Percentiles rank a stretch among this genome's conserved stretches.
These are phyloP conservation scores for Thermophis baileyi DNA, from an alignment of 2,113 vertebrate species.

Conservation along the genomic window DNA sequence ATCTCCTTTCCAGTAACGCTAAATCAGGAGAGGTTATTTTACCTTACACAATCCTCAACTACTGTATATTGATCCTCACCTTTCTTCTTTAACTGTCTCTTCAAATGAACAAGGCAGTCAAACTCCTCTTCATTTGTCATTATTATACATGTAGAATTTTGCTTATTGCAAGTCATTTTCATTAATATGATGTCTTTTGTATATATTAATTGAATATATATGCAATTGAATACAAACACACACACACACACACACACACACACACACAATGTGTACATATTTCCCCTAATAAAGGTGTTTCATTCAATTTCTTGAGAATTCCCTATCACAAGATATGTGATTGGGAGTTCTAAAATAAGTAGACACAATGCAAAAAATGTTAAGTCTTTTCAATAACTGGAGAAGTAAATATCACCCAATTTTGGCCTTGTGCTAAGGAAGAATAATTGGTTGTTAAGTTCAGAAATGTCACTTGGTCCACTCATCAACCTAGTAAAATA, in stretches of 20 bases:
- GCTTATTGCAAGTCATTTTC: not conserved
- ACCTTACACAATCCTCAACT: not conserved
- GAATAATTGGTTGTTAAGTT: not conserved
- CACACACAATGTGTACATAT: not conserved
- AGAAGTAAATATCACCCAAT: not conserved
- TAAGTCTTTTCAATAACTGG: not conserved
- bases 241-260: not conserved
- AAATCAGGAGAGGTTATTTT: not conserved
- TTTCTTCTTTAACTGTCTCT: not conserved
- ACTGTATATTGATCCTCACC: not conserved
- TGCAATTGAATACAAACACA: no score
- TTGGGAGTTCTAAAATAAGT: not conserved
- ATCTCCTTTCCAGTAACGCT: not conserved
- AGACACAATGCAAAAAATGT: not conserved
- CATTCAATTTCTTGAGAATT: not conserved
- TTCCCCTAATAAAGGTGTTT: not conserved
- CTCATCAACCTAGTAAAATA: not conserved
- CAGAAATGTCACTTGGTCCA: not conserved
- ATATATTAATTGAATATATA: not conserved
- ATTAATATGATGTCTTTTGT: not conserved
- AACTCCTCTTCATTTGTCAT: not conserved
- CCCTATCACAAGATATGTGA: not conserved
- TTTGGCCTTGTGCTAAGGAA: not conserved
- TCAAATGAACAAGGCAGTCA: not conserved
- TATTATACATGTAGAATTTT: not conserved